Evolutionary conservation across 2,888 invertebrate genomes (phyloP).

Genomic region (Epicampocera succincta): DNA sequence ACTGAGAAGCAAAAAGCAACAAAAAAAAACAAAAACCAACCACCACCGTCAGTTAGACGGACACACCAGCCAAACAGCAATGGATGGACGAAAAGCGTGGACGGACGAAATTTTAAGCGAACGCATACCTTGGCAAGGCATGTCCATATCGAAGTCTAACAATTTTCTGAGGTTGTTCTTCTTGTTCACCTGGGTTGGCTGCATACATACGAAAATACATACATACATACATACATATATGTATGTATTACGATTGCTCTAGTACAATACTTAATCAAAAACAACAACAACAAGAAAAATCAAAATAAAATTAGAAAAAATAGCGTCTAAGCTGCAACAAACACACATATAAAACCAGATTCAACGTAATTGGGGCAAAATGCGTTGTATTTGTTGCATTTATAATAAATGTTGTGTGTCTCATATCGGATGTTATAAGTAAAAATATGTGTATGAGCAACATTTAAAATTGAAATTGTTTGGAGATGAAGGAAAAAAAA

Average conservation of each 20-base stretch:
- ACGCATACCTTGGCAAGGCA: constrained; percentile 64
- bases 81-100: constrained; percentile 36
- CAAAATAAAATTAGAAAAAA: constrained; percentile 25
- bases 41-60: constrained; percentile 7
- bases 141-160: constrained; percentile 62
- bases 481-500: constrained; percentile 54
- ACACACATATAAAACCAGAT: constrained; percentile 68
- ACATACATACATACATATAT: too few relatives aligned
- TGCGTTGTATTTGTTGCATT: constrained; percentile 66
- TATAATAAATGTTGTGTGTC: constrained; percentile 58
- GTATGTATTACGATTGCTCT: constrained; percentile 54
- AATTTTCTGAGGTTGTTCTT: constrained; percentile 66
- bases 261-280: constrained; percentile 62
- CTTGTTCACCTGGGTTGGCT: constrained; percentile 65
- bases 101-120: constrained; percentile 50
- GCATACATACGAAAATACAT: background rate
- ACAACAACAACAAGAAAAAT: constrained; percentile 11
- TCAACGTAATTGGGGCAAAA: constrained; percentile 72
- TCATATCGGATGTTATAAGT: constrained; percentile 67
- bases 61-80: background rate
- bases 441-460: constrained; percentile 44
- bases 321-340: constrained; percentile 39
- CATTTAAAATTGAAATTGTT: constrained; percentile 69
- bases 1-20: background rate
- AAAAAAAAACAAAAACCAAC: background rate